Conservation (phyloP, 2,888 invertebrate genomes). For the Agonopterix heracliana region DNA sequence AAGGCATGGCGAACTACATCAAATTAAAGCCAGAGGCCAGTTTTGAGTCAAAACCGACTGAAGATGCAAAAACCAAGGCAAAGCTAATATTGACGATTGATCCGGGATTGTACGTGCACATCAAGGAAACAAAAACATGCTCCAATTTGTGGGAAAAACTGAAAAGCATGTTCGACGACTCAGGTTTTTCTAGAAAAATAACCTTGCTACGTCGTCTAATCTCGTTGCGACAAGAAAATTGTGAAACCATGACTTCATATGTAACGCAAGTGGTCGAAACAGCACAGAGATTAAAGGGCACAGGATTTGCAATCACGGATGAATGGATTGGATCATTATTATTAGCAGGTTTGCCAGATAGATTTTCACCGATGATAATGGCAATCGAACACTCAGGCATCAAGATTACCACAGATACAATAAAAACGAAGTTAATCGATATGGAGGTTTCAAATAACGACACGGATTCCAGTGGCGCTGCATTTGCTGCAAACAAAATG, state of each 20-base stretch:
- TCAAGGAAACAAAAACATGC: slow-evolving; percentile 10
- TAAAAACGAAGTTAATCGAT: slow-evolving; percentile 8
- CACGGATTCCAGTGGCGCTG: not conserved
- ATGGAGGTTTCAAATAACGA: slow-evolving; percentile 1
- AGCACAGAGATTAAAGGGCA: slow-evolving; percentile 8
- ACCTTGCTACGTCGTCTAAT: slow-evolving; percentile 9
- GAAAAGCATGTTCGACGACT: slow-evolving; percentile 9
- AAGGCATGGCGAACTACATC: slow-evolving; percentile 8
- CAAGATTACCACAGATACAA: slow-evolving; percentile 7
- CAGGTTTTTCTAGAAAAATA: slow-evolving; percentile 9
- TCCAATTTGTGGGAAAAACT: slow-evolving; percentile 7
- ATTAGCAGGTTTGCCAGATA: slow-evolving; percentile 9
- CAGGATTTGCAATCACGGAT: slow-evolving; percentile 9
- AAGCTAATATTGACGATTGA: slow-evolving; percentile 14
- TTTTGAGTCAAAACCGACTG: no score
- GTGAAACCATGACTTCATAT: slow-evolving; percentile 13
- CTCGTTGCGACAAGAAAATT: slow-evolving; percentile 11
- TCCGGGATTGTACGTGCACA: slow-evolving; percentile 9
- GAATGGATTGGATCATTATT: slow-evolving; percentile 10
- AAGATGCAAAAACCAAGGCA: slow-evolving; percentile 9
- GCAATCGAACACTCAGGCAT: slow-evolving; percentile 13
- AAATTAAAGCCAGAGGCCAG: not conserved
- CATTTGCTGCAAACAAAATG: not conserved
- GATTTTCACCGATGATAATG: slow-evolving; percentile 7
- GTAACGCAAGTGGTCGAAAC: slow-evolving; percentile 13